Conservation (phyloP, 2,797 vertebrate species). For the Falco naumanni region DNA sequence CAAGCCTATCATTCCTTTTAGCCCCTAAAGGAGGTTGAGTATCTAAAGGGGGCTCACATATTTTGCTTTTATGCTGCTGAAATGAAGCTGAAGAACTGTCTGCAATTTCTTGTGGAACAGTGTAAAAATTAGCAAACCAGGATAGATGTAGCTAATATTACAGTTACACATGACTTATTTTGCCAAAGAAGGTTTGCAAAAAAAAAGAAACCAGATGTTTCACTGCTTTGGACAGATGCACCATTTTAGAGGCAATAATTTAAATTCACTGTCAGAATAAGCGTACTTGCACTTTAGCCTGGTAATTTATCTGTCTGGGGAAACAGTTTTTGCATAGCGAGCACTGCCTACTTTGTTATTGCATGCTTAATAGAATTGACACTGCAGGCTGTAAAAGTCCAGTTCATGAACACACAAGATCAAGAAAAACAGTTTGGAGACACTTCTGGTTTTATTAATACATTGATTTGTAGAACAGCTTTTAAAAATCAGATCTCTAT, state of each 20-base stretch:
- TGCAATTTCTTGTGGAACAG: neutral
- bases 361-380: neutral
- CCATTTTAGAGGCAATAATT: slow-evolving; percentile 8
- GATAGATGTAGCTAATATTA: neutral
- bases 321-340: neutral
- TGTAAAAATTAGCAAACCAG: neutral
- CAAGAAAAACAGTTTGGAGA: neutral
- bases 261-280: neutral
- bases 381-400: neutral
- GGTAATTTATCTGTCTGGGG: slow-evolving; percentile 7
- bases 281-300: neutral
- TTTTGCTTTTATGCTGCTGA: slow-evolving; percentile 4
- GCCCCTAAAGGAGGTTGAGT: neutral
- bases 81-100: neutral
- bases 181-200: neutral
- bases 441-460: neutral
- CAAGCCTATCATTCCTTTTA: neutral
- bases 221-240: neutral
- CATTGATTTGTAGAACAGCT: neutral
- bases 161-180: neutral
- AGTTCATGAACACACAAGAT: neutral
- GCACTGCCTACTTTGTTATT: neutral
- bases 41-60: neutral
- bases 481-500: neutral
- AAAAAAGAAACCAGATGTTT: neutral